phyloP scores from a whole-genome alignment of 53 echinoderm and acorn worm species.

The Luidia sarsii region DNA sequence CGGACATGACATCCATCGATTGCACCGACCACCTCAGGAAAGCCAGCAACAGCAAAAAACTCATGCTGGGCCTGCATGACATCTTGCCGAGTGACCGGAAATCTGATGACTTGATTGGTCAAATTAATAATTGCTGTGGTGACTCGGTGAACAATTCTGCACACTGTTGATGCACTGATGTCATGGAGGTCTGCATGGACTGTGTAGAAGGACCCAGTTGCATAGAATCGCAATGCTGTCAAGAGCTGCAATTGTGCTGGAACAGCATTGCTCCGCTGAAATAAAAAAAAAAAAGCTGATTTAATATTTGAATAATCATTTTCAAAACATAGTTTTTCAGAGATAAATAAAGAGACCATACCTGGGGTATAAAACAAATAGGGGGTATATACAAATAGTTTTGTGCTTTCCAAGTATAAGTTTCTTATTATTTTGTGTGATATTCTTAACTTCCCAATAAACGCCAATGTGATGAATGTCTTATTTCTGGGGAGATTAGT shows the following conservation, averaged over 20 bases:
- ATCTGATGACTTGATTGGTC: not conserved
- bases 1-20: constrained; percentile 31
- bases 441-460: too few relatives aligned
- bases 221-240: not conserved
- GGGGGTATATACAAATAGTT: too few relatives aligned
- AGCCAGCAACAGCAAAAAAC: constrained; percentile 9
- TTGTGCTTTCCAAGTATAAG: too few relatives aligned
- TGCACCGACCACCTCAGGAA: constrained; percentile 27
- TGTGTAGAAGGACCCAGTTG: not conserved
- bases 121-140: not conserved
- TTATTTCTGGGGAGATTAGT: too few relatives aligned
- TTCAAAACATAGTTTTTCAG: too few relatives aligned
- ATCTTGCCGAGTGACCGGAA: not conserved
- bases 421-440: too few relatives aligned
- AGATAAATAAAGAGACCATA: too few relatives aligned
- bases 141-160: constrained; percentile 4
- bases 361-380: too few relatives aligned
- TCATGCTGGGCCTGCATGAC: not conserved
- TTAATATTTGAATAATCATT: too few relatives aligned
- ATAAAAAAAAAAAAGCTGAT: not conserved
- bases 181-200: constrained; percentile 1
- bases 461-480: too few relatives aligned
- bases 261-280: constrained; percentile 2
- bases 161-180: not conserved
- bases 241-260: not conserved